Evolutionary conservation across 2,888 invertebrate genomes (phyloP), one percentile per base, ranked within the genome.

Genomic region (Beris morrisii): DNA sequence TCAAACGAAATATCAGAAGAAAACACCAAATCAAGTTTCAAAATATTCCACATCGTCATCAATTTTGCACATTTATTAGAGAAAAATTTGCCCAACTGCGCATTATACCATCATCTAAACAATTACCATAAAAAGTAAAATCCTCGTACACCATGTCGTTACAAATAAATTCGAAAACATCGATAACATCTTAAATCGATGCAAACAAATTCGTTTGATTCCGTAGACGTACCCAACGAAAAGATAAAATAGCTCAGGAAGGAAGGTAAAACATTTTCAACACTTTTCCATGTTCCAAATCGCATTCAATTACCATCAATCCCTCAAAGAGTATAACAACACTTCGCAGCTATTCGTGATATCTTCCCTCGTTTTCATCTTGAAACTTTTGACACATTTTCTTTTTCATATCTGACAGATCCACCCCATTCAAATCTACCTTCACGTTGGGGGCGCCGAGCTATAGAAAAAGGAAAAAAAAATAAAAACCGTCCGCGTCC

Each of bases 301-400:
- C 64, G 64, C 53, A 67, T 67, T 67, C 67, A 67, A 67, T 67
- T 64, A 64, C 53, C 67, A 64, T 64, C 67, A 64, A 64, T 67
- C 58, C 53, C 52, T 64, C 57, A 57, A 64, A 57, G 64, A 67
- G 64, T 31, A 31, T 31, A 55, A 58, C 44, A 58, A 31, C 61
- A 54, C 46, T 61, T 46, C 53, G 28, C 54, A 52, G 31, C 43
- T 54, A 38, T 53, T 61, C 46, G 9, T 53, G 22, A 53, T 66
- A 54, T 43, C 32, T 59, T 54, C 28, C 38, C 54, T 59, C 59
- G 53, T 66, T 66, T 61, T 66, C 66, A 55, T 61, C 54, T 54
- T 22, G 22, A 66, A 59, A 66, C 28, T 66, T 61, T 48, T 59
- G 66, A 61, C 54, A 66, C 52, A 52, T 52, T 52, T 52, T 59